Percentiles rank a stretch among this genome's conserved stretches.
phyloP scores from a whole-genome alignment of 1,140 invertebrate species.

The Plodia interpunctella region DNA sequence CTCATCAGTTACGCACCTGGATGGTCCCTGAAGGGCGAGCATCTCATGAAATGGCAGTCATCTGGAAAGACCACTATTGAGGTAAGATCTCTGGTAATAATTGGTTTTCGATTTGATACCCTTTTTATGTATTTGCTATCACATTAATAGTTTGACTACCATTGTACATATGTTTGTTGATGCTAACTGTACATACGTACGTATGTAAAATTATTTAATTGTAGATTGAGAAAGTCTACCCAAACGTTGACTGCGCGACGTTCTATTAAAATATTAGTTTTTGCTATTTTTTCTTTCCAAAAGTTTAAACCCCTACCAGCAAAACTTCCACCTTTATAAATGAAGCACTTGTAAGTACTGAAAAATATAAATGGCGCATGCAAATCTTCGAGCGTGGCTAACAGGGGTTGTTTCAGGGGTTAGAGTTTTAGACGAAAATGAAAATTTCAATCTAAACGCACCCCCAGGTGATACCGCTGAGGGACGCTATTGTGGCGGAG shows the following conservation, averaged over 20 bases:
- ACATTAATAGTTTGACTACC: no score
- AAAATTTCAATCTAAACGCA: conserved; percentile 70
- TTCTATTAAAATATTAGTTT: no score
- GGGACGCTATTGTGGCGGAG: conserved; percentile 25
- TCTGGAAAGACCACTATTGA: conserved; percentile 75
- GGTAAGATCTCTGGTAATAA: conserved; percentile 38
- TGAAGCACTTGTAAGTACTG: conserved; percentile 28
- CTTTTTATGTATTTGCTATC: no score
- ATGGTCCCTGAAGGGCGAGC: conserved; percentile 75
- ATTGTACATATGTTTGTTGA: no score
- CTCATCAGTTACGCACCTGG: conserved; percentile 76
- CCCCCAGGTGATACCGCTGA: conserved; percentile 44
- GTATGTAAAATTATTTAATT: no score
- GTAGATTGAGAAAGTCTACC: no score
- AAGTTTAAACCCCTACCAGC: no score
- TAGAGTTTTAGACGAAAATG: conserved; percentile 57
- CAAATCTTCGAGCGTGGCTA: conserved; percentile 42
- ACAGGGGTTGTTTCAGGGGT: conserved; percentile 32
- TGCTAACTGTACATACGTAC: not conserved
- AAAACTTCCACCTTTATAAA: not conserved
- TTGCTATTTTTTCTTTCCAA: no score
- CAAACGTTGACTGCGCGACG: no score
- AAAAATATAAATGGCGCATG: conserved; percentile 59
- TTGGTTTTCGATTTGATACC: no score
- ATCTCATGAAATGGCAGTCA: conserved; percentile 75